Evolutionary conservation across 2,888 invertebrate species (phyloP), one percentile per base, ranked within the genome.

Genomic region (Dolichopus griseipennis): DNA sequence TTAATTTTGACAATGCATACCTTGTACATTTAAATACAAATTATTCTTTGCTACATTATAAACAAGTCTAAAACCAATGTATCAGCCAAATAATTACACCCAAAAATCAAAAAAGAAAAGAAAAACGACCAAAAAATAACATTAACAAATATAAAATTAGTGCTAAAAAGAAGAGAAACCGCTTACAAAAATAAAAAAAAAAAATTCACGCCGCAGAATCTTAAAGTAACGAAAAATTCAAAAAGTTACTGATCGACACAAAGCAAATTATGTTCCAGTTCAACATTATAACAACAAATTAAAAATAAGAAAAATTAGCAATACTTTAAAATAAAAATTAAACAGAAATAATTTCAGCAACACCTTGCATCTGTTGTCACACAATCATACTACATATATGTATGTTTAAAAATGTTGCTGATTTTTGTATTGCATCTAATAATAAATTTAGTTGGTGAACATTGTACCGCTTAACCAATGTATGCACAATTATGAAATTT

Each of bases 71-170:
- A 27, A 15, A 52, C 52, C 18, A 52, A 52, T 52, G 52, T 6
- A 52, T 52, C 52, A 52, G 52, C 52, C 52, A 52, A 52, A 52
- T 52, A 52, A 52, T 52, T 52, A 52, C 18, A 52, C 52, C 52
- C 52, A 52, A 52, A 52, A 52, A 52, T n/a, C n/a, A 52, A 2
- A 18, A 52, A 52, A 52, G 9, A 52, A 52, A 15, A 41, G 15
- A 4, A 41, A 52, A 37, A 37, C 4, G 8, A 37, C 4, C 4
- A 10, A 37, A 37, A 37, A 37, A 37, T 12, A 37, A 37, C 37
- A 37, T 27, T 27, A 52, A 52, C 18, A 52, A 6, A 52, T 52
- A 18, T 52, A n/a, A 52, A 52, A 52, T 52, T 52, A 52, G 52
- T 52, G 15, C 52, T 18, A 52, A 52, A 52, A 52, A 52, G 18